Percentiles rank a stretch among this genome's conserved stretches.
Evolutionary conservation across 2,113 vertebrate species (phyloP).

Genomic region (Hyla sarda): DNA sequence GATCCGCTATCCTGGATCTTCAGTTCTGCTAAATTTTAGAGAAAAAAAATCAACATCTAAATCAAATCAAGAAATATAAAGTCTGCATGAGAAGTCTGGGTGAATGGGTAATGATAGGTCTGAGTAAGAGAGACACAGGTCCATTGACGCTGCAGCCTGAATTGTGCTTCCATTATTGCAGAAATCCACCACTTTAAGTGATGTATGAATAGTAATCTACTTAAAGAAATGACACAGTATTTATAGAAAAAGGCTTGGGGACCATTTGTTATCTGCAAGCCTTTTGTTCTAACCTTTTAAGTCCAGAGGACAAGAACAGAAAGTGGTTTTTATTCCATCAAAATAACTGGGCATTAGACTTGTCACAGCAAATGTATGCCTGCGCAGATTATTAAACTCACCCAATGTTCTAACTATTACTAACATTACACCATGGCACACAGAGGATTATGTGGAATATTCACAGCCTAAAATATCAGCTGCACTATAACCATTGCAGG

Average conservation of each 20-base stretch:
- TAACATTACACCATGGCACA: not conserved
- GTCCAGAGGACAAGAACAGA: not conserved
- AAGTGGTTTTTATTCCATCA: not conserved
- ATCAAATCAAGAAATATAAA: not conserved
- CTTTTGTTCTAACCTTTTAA: not conserved
- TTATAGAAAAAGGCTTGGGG: not conserved
- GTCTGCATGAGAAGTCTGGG: not conserved
- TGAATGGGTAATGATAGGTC: not conserved
- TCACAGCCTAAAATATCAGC: not conserved
- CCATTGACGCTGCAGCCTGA: not conserved
- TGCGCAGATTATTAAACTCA: not conserved
- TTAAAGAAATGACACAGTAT: not conserved
- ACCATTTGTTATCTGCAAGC: not conserved
- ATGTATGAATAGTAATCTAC: not conserved
- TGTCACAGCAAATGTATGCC: not conserved
- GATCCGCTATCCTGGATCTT: not conserved
- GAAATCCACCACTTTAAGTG: not conserved
- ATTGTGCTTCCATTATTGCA: not conserved
- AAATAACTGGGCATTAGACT: not conserved
- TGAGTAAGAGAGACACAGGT: not conserved
- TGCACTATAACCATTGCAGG: not conserved
- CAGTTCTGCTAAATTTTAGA: not conserved
- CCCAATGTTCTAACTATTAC: not conserved
- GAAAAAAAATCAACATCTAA: not conserved
- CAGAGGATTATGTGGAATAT: not conserved